Conservation (phyloP, 1,140 invertebrate genomes). For the Gryon sp. region DNA sequence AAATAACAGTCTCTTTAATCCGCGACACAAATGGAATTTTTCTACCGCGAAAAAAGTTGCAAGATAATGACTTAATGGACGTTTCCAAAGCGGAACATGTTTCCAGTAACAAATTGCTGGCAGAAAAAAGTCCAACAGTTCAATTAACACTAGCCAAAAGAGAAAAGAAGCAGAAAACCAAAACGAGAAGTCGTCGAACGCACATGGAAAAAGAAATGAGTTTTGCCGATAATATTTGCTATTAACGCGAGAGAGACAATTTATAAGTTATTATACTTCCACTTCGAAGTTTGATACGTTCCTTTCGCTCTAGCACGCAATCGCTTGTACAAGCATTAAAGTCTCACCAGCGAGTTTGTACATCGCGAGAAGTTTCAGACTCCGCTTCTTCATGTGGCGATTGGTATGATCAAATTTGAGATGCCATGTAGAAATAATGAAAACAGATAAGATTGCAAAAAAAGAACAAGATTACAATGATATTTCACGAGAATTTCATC, state of each 20-base stretch:
- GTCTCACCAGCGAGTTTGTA: too few species aligned
- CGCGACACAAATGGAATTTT: slow-evolving; percentile 27
- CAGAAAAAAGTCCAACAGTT: slow-evolving; percentile 37
- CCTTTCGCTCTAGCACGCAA: slow-evolving; percentile 46
- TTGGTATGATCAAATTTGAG: slow-evolving; percentile 47
- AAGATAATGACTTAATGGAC: slow-evolving; percentile 30
- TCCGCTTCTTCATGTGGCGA: too few species aligned
- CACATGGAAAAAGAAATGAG: too few species aligned
- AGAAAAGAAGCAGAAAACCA: neutral
- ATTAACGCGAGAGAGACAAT: slow-evolving; percentile 76
- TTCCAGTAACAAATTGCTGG: slow-evolving; percentile 19
- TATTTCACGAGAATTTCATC: too few species aligned
- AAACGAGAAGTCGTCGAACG: slow-evolving; percentile 23
- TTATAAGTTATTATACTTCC: slow-evolving; percentile 77
- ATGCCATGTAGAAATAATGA: too few species aligned
- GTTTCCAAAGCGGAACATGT: slow-evolving; percentile 13
- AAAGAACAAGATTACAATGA: too few species aligned
- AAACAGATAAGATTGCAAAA: too few species aligned
- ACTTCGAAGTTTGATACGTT: slow-evolving; percentile 62
- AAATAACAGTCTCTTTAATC: slow-evolving; percentile 35
- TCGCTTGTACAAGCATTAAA: slow-evolving; percentile 25
- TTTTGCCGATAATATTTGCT: slow-evolving; percentile 71
- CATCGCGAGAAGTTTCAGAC: too few species aligned
- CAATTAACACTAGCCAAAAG: slow-evolving; percentile 27
- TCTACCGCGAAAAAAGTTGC: neutral